phyloP scores from a whole-genome alignment of 2,888 invertebrate species.

The Smittia sp. region DNA sequence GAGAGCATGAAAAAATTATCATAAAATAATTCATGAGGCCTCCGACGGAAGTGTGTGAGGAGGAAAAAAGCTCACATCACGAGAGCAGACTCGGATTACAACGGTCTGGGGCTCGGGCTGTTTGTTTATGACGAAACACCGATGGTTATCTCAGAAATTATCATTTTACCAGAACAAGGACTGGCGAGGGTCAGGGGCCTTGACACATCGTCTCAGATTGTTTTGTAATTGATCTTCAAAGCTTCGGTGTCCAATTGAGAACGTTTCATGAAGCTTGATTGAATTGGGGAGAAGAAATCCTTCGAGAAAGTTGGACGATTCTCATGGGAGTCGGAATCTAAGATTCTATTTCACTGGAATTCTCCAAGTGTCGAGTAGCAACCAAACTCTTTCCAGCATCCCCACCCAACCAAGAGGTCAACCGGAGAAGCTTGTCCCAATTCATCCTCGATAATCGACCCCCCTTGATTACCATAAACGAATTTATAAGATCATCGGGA shows the following conservation, averaged over 20 bases:
- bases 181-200: no score
- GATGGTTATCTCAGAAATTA: background rate
- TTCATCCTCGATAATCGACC: background rate
- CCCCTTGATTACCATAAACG: constrained; percentile 37
- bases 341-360: no score
- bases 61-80: constrained; percentile 5
- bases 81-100: constrained; percentile 29
- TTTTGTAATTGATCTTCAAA: no score
- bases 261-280: no score
- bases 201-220: no score
- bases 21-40: constrained; percentile 38
- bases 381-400: no score
- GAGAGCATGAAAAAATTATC: constrained; percentile 26
- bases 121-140: background rate
- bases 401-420: no score
- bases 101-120: background rate
- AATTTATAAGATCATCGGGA: constrained; percentile 32
- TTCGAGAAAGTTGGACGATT: background rate
- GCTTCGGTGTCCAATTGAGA: no score
- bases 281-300: background rate
- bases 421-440: background rate
- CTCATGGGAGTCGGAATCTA: no score
- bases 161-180: background rate
- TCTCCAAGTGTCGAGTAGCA: no score
- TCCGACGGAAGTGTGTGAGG: background rate